Base-by-base conservation (phyloP, 2,797 vertebrate species). In the Galagoides demidoff region DNA sequence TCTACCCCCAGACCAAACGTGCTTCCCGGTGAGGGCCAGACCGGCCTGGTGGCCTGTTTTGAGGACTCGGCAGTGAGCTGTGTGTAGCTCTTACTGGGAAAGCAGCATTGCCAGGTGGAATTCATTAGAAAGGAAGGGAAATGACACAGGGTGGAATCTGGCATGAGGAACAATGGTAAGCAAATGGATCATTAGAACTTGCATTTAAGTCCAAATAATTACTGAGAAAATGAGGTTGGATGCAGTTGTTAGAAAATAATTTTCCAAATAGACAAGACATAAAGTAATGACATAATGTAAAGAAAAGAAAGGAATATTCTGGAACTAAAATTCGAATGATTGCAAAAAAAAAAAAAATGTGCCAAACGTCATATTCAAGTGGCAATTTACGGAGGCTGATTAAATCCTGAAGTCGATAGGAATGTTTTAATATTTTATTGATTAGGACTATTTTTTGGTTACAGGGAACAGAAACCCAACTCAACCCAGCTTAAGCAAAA, bases 191-290 rank as follows among this genome's bases (percentile, higher is more conserved):
- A 78, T 93, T 85, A 92, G 90, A 78, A 90, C 64, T 78, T 85
- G 85, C 87, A 81, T 83, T 25, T n/a, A 49, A 64, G 45, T 89
- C 89, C 91, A 89, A 86, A 88, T 63, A 68, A 94, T 95, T 73
- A 55, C 89, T 68, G 93, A 64, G 96, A 92, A 96, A 92, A 94
- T 70, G 94, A 97, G 84, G 71, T 29, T 84, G 76, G 74, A 89
- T 73, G 93, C 34, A 1, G 27, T 63, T 89, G 94, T 89, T 84
- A 76, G 95, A 79, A 93, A 84, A 90, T 84, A 84, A 92, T 45
- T 95, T 83, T 91, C 88, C 89, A 52, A 57, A 89, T 19, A 91
- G 86, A 73, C 55, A 70, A 96, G 86, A 94, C 77, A 52, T 45
- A 25, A 92, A 92, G 92, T 73, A 95, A 93, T 17, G 96, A 64